These are phyloP conservation scores for Drosophila funebris DNA, from an alignment of 1,140 invertebrate species.

Conservation along the genomic window DNA sequence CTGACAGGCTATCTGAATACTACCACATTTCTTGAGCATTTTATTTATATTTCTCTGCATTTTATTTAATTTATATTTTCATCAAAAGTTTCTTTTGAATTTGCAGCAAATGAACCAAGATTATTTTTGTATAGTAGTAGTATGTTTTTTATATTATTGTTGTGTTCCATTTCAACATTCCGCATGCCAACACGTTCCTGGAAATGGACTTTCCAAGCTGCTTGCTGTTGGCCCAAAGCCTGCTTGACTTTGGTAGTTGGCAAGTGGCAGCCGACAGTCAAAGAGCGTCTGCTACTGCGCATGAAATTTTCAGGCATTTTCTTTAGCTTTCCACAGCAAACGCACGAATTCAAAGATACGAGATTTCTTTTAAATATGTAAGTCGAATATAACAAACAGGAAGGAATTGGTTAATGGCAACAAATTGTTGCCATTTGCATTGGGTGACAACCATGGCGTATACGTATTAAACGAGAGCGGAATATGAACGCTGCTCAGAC, in stretches of 20 bases:
- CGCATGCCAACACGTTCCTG: constrained; percentile 57
- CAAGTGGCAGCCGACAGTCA: constrained; percentile 40
- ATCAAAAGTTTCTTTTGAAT: constrained; percentile 38
- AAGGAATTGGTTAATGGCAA: constrained; percentile 10
- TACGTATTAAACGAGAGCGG: constrained; percentile 15
- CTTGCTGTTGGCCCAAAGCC: background rate
- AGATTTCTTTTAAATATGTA: background rate
- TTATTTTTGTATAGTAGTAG: constrained; percentile 49
- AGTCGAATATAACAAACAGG: background rate
- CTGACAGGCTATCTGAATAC: background rate
- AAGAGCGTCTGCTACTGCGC: constrained; percentile 1
- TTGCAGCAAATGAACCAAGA: constrained; percentile 27
- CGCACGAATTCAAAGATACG: background rate
- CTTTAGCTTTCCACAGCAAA: too few relatives aligned
- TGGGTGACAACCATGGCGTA: constrained; percentile 28
- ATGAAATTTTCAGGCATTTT: constrained; percentile 9
- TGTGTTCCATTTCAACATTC: constrained; percentile 37
- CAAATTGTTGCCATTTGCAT: background rate
- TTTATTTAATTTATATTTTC: background rate
- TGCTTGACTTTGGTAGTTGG: constrained; percentile 36
- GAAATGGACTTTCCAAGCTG: constrained; percentile 14
- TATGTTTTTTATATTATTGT: constrained; percentile 40
- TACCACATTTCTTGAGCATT: background rate
- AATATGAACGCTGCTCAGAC: background rate
- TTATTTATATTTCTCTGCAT: background rate